Evolutionary conservation across 2,888 invertebrate genomes (phyloP).

Genomic region (Steinernema scapterisci): DNA sequence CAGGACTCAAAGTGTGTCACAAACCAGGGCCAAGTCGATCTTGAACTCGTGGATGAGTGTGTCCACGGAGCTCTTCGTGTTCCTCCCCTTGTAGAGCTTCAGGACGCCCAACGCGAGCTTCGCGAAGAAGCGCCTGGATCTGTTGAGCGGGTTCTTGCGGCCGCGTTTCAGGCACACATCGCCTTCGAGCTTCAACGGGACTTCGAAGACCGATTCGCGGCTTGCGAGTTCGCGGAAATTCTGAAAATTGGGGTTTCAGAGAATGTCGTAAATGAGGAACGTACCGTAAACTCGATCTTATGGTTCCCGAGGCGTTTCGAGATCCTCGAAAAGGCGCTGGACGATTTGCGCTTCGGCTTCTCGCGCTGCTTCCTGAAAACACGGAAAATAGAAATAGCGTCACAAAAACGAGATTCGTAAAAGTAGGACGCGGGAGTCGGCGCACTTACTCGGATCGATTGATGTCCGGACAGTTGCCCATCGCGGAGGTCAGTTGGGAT

Average conservation of each 20-base stretch:
- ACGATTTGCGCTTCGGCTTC: background rate
- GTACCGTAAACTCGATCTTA: too few relatives aligned
- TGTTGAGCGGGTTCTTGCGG: conserved; percentile 16
- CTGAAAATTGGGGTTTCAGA: too few relatives aligned
- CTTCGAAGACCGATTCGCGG: background rate
- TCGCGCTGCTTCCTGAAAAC: background rate
- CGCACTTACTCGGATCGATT: too few relatives aligned
- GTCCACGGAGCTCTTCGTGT: conserved; percentile 2
- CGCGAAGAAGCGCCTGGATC: conserved; percentile 25
- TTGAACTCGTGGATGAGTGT: conserved; percentile 31
- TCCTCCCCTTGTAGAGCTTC: conserved; percentile 32
- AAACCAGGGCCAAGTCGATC: conserved; percentile 30
- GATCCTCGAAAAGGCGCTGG: background rate
- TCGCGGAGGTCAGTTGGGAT: too few relatives aligned
- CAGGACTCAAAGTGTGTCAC: background rate
- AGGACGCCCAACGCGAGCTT: conserved; percentile 30
- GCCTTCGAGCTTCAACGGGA: conserved; percentile 2
- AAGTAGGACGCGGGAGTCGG: too few relatives aligned
- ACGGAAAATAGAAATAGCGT: too few relatives aligned
- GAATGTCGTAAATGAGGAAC: too few relatives aligned
- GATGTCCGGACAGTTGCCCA: too few relatives aligned
- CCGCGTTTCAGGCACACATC: conserved; percentile 2
- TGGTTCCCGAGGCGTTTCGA: background rate
- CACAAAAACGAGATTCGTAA: too few relatives aligned
- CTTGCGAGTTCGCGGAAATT: background rate